Conservation (phyloP, 2,113 vertebrate genomes). For the Lonchura striata region DNA sequence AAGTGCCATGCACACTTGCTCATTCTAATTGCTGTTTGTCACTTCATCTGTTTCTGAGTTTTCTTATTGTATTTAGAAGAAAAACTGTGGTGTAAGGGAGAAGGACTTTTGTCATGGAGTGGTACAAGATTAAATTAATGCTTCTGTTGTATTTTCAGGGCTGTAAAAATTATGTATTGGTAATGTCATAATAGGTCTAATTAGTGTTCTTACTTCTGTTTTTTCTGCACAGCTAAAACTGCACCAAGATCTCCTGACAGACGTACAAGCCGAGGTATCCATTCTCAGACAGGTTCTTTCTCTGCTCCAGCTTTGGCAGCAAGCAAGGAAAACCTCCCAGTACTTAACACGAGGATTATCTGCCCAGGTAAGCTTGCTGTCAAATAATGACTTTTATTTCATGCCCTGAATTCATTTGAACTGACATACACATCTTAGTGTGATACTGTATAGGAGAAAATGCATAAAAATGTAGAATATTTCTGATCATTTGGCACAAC, state of each 20-base stretch:
- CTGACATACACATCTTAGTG: accelerated
- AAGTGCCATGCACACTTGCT: background rate
- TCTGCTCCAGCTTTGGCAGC: conserved; percentile 83
- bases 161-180: background rate
- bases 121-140: background rate
- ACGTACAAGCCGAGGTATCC: conserved; percentile 79
- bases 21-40: background rate
- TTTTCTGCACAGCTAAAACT: conserved; percentile 72
- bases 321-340: conserved; percentile 95
- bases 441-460: background rate
- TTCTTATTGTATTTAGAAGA: background rate
- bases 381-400: background rate
- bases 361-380: conserved; percentile 84
- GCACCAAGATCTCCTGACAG: conserved; percentile 84
- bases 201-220: background rate
- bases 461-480: background rate
- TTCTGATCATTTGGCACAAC: background rate
- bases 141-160: background rate
- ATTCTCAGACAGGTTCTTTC: conserved; percentile 82
- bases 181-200: background rate
- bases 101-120: background rate
- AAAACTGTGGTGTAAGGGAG: background rate
- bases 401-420: background rate
- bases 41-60: background rate
- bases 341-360: conserved; percentile 97